Evolutionary conservation across 2,888 invertebrate species (phyloP), one percentile per base, ranked within the genome.

Genomic region (Aphrophora alni): DNA sequence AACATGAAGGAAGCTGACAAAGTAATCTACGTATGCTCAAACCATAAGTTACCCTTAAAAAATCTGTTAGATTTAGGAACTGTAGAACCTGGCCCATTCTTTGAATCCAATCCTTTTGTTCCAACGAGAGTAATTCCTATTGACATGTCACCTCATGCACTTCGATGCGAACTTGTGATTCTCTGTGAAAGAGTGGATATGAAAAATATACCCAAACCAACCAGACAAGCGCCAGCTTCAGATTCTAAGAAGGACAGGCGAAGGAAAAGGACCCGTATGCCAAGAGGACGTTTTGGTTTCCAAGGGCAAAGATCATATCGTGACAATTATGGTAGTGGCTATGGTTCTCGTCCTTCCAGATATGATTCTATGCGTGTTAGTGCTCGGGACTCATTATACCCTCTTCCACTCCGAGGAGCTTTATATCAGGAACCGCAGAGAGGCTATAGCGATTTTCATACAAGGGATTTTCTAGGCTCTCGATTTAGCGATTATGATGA

Each of bases 71-170:
- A 91, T 85, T 87, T 85, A 17, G 78, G 68, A 73, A 78, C 81
- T 14, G 80, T 59, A 71, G 89, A 69, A 90, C 89, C 84, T 24
- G 51, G 33, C 27, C 59, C 69, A 38, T 77, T 77, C 12, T 73
- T 75, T 17, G 91, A 77, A 25, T 91, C 92, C 2, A 86, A 86
- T 21, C 90, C 91, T 0, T 92, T 92, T 87, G 85, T 88, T 14
- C 89, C 91, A 7, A 87, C 88, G 2, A 87, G 87, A 82, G 89
- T 91, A 12, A 88, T 90, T 27, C 91, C 92, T 7, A 90, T 93
- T 1, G 93, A 93, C 85, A 87, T 93, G 87, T 92, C 92, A 82
- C 93, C 93, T 0, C 89, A 91, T 82, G 92, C 92, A 0, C 88
- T 87, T n/a, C 91, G 92, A 83, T 90, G 89, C 85, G 92, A 93